Evolutionary conservation across 2,888 invertebrate genomes (phyloP).

Genomic region (Coleophora flavipennella): DNA sequence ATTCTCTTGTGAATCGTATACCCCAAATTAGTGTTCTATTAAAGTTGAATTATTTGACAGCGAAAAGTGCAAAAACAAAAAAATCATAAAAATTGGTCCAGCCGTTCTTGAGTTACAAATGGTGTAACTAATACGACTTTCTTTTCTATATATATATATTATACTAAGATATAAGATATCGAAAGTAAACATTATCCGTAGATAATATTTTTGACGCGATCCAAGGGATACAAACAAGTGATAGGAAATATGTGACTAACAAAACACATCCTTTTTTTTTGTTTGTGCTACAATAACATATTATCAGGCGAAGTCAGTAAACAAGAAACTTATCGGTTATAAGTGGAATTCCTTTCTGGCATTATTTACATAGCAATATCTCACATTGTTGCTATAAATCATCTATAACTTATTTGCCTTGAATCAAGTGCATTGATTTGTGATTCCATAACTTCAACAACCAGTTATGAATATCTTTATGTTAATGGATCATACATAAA

Average conservation of each 20-base stretch:
- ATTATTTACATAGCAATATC: background rate
- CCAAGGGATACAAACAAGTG: constrained; percentile 6
- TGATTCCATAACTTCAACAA: background rate
- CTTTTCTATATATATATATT: no score
- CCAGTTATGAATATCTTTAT: background rate
- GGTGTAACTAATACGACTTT: no score
- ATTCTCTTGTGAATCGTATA: no score
- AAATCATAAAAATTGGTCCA: no score
- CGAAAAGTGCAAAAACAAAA: no score
- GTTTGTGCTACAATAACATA: constrained; percentile 6
- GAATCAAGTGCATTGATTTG: no score
- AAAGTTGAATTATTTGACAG: no score
- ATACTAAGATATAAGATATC: no score
- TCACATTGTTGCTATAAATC: background rate
- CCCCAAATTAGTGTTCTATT: no score
- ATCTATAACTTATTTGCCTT: no score
- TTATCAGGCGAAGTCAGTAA: constrained; percentile 3
- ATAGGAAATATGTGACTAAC: constrained; percentile 3
- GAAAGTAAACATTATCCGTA: background rate
- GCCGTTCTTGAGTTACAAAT: no score
- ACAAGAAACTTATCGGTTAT: background rate
- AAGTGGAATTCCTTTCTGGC: background rate
- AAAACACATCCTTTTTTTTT: constrained; percentile 3
- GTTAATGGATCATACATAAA: no score
- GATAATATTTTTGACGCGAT: constrained; percentile 15